Evolutionary conservation across 2,113 vertebrate genomes (phyloP).

Genomic region (Tympanuchus pallidicinctus): DNA sequence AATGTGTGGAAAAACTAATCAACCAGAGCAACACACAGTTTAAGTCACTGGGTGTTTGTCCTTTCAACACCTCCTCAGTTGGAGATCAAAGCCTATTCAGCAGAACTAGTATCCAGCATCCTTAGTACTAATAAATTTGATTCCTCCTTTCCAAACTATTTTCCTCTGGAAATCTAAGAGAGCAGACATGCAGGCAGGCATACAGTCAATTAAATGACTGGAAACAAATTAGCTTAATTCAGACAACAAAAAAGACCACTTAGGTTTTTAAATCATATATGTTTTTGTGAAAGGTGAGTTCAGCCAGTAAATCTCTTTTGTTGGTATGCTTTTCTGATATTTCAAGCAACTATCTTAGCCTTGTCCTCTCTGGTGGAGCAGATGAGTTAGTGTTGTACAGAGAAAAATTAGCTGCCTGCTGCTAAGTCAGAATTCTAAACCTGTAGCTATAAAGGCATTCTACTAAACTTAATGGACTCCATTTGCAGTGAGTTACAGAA

Average conservation of each 20-base stretch:
- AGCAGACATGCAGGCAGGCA: background rate
- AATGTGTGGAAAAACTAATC: background rate
- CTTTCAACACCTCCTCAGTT: background rate
- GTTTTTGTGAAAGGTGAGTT: background rate
- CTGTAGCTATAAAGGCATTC: background rate
- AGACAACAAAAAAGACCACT: background rate
- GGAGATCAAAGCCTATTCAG: background rate
- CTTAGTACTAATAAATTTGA: background rate
- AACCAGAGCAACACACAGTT: background rate
- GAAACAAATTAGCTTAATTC: background rate
- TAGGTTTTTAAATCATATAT: background rate
- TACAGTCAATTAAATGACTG: fast-evolving
- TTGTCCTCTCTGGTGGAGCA: background rate
- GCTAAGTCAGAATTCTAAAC: background rate
- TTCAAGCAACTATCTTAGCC: background rate
- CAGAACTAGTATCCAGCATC: background rate
- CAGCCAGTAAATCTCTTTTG: background rate
- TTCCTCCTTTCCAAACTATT: background rate
- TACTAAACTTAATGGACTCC: background rate
- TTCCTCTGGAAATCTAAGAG: background rate
- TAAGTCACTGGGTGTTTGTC: background rate
- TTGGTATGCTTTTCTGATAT: background rate
- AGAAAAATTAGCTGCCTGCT: background rate
- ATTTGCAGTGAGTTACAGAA: background rate
- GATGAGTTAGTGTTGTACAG: background rate